Evolutionary conservation across 2,113 vertebrate genomes (phyloP).

Genomic region (Oreochromis tanganicae): DNA sequence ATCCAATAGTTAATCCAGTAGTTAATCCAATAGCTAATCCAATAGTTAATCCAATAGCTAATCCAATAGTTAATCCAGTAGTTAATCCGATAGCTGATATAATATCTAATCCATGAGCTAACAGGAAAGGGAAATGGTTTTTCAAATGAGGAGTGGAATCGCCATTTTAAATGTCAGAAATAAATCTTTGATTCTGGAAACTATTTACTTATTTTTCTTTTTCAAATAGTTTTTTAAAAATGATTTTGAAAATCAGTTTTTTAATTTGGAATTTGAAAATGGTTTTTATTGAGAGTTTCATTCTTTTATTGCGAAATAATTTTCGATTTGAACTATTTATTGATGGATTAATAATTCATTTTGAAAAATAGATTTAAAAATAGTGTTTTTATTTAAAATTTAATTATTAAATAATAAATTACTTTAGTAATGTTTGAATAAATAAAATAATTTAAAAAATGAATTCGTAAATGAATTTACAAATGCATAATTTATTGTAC

Average conservation of each 20-base stretch:
- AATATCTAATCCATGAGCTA: background rate
- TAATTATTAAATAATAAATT: background rate
- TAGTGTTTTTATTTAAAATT: rapidly evolving
- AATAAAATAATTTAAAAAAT: rapidly evolving
- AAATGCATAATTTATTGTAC: background rate
- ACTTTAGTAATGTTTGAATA: rapidly evolving
- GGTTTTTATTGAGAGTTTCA: background rate
- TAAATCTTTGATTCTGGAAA: background rate
- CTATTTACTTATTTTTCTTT: background rate
- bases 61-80: too few relatives aligned
- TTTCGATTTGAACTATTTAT: background rate
- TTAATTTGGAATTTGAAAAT: background rate
- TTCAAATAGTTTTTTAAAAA: background rate
- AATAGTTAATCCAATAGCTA: too few relatives aligned
- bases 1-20: background rate
- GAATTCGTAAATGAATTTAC: rapidly evolving
- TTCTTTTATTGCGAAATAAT: rapidly evolving
- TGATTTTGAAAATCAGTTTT: background rate
- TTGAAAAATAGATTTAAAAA: background rate
- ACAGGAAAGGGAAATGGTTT: background rate
- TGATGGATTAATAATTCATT: background rate
- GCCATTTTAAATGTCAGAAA: background rate
- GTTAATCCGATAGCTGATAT: too few relatives aligned
- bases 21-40: background rate
- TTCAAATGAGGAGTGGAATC: rapidly evolving